Evolutionary conservation across 1,140 invertebrate species (phyloP).

Genomic region (Ladona fulva): DNA sequence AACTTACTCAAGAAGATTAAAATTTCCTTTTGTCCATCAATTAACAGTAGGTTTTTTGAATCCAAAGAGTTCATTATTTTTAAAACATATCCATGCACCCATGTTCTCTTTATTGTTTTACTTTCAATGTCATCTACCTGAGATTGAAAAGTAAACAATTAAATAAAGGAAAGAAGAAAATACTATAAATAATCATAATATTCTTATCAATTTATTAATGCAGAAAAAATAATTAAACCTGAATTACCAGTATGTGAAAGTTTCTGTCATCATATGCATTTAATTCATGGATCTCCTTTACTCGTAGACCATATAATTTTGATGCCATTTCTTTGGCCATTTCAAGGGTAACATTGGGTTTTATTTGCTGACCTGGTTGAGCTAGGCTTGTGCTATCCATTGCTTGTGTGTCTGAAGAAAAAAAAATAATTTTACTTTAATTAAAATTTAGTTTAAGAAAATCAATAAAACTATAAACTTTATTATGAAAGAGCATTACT

Average conservation of each 20-base stretch:
- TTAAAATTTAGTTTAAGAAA: too few relatives aligned
- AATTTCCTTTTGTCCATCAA: conserved; percentile 62
- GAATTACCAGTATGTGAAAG: conserved; percentile 42
- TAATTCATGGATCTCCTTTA: conserved; percentile 52
- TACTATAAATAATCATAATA: too few relatives aligned
- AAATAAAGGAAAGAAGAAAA: not conserved
- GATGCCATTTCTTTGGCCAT: conserved; percentile 45
- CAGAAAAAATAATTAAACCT: too few relatives aligned
- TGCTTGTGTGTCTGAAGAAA: too few relatives aligned
- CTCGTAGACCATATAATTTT: conserved; percentile 57
- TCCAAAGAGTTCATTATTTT: conserved; percentile 75
- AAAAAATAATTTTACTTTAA: too few relatives aligned
- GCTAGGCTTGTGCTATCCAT: too few relatives aligned
- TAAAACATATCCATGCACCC: conserved; percentile 57
- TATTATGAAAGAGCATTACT: too few relatives aligned
- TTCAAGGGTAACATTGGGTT: conserved; percentile 45
- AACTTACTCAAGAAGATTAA: conserved; percentile 54
- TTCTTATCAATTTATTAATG: conserved; percentile 11
- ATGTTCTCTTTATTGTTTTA: conserved; percentile 28
- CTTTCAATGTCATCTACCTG: conserved; percentile 22
- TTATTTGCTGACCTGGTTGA: conserved; percentile 50
- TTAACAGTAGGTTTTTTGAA: conserved; percentile 51
- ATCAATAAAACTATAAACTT: too few relatives aligned
- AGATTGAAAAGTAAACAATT: not conserved
- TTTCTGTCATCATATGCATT: conserved; percentile 78